phyloP scores from a whole-genome alignment of 1,140 invertebrate genomes.

The Zaprionus nigranus region DNA sequence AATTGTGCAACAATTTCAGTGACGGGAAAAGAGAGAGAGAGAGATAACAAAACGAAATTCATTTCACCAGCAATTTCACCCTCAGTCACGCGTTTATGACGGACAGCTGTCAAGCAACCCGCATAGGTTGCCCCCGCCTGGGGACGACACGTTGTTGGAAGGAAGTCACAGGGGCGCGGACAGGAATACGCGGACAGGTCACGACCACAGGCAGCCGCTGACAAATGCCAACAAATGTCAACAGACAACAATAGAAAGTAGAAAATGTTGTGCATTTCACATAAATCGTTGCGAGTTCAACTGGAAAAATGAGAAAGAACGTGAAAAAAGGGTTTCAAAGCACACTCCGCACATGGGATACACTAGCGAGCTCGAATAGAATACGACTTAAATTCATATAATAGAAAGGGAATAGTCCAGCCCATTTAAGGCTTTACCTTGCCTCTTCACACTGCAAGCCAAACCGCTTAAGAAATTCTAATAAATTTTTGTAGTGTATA shows the following conservation, averaged over 20 bases:
- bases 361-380: too few species aligned
- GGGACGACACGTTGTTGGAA: background rate
- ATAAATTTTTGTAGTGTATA: background rate
- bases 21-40: too few species aligned
- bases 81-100: slow-evolving; percentile 38
- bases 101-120: slow-evolving; percentile 36
- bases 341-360: background rate
- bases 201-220: slow-evolving; percentile 38
- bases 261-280: slow-evolving; percentile 37
- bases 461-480: background rate
- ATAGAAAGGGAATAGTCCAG: too few species aligned
- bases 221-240: slow-evolving; percentile 69
- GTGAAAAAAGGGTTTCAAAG: slow-evolving; percentile 1
- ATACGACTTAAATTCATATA: too few species aligned
- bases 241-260: slow-evolving; percentile 59
- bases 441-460: background rate
- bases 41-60: background rate
- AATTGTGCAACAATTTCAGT: background rate
- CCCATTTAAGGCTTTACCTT: too few species aligned
- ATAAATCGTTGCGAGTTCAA: slow-evolving; percentile 43
- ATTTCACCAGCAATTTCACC: slow-evolving; percentile 12
- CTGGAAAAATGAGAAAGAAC: slow-evolving; percentile 16
- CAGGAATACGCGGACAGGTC: slow-evolving; percentile 28
- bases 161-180: background rate
- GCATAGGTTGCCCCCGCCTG: background rate